Conservation (phyloP, 1,140 invertebrate species). For the Drosophila nasuta region DNA sequence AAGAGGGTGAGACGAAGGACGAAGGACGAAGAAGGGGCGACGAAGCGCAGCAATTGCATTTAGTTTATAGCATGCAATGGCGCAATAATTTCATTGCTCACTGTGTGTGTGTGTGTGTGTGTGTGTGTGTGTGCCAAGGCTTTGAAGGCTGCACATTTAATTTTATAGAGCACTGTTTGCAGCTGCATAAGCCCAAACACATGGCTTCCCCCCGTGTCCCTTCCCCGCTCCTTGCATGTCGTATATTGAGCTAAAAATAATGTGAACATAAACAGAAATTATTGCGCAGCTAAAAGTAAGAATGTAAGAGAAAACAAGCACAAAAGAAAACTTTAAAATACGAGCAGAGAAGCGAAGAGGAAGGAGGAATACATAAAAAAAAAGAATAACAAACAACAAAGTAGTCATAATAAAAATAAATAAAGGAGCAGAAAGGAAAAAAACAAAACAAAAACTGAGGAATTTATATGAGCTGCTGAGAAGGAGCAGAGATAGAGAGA, state of each 20-base stretch:
- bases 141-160: conserved; percentile 50
- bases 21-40: not conserved
- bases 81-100: conserved; percentile 45
- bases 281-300: conserved; percentile 58
- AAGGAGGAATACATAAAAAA: conserved; percentile 19
- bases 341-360: not conserved
- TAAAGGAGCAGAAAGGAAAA: conserved; percentile 56
- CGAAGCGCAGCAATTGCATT: conserved; percentile 19
- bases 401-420: conserved; percentile 76
- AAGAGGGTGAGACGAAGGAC: too few species aligned
- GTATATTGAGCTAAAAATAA: conserved; percentile 65
- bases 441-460: conserved; percentile 54
- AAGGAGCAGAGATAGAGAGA: not conserved
- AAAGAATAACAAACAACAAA: conserved; percentile 46
- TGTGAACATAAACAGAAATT: conserved; percentile 79
- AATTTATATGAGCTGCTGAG: conserved; percentile 51
- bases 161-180: conserved; percentile 51
- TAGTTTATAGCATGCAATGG: conserved; percentile 49
- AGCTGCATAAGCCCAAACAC: conserved; percentile 15
- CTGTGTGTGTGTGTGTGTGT: too few species aligned
- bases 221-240: conserved; percentile 11
- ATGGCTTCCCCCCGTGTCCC: not conserved
- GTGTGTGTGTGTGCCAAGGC: conserved; percentile 16
- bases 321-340: conserved; percentile 61
- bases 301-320: conserved; percentile 43